Base-by-base conservation (phyloP, 2,888 invertebrate species). In the Tridacna gigas region DNA sequence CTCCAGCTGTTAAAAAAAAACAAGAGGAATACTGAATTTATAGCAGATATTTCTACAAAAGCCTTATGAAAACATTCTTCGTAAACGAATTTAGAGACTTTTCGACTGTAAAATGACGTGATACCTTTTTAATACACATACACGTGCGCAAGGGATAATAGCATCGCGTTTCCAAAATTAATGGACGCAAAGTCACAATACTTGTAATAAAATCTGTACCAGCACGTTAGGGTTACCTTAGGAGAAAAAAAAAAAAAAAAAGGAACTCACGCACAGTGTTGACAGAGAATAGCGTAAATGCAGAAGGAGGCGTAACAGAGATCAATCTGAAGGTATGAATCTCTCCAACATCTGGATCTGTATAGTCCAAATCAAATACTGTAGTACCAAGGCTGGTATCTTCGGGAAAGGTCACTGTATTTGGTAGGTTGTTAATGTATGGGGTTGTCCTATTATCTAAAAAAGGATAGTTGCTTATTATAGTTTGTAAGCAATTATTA, bases 261-360 rank as follows among this genome's bases (percentile, higher is more conserved):
- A 12, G 20, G 11, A 15, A 51, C 73, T 51, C 18, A 73, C 73
- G 51, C 12, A 15, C 12, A 22, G 28, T 26, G 26, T 73, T 51
- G 7, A 74, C 15, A 12, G 45, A 45, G 20, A 67, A 67, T 20
- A 67, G n/a, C 15, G 45, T 18, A 3, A 20, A 7, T 45, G 60
- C 26, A 20, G 61, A 60, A 18, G 26, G 18, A n/a, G 74, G 74
- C n/a, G 4, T 0, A 13, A 74, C 74, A 3, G 60, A 56, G 9
- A 37, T 61, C 22, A 73, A 51, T 25, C 28, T 56, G 13, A 61
- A 61, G 12, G 37, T 60, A 61, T 74, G 74, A 12, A 48, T 76
- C 45, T 83, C 83, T 12, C 65, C 67, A 7, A 45, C 69, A 67
- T 83, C 83, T 2, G 74, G 77, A 28, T 83, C 83, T n/a, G 51